Base-by-base conservation (phyloP, 2,888 invertebrate species). In the Caenorhabditis macrosperma region DNA sequence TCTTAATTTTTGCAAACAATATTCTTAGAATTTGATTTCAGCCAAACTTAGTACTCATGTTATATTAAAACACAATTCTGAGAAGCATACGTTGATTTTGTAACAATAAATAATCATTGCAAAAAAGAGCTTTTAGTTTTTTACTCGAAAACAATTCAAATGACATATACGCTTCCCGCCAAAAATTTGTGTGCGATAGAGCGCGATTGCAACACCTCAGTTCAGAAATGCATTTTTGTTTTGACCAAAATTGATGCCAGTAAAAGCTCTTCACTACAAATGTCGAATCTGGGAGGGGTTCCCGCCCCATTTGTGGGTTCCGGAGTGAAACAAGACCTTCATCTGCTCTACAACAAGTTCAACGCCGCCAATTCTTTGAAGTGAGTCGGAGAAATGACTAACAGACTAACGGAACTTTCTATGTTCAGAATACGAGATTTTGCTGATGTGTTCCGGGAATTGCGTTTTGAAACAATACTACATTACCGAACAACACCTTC, bases 341-440 rank as follows among this genome's bases (percentile, higher is more conserved):
- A 74, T 26, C n/a, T 35, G 12, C 41, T 82, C 10, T 76, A 12
- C 50, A 76, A 59, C 20, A 78, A 78, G 30, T 82, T 78, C 26
- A n/a, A 46, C 1, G 55, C 55, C 1, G 15, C 54, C 20, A 46
- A 72, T 20, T 71, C 80, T 0, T 22, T 35, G 0, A 57, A 41
- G 82, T 82, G n/a, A n/a, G n/a, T n/a, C n/a, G n/a, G n/a, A n/a
- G n/a, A n/a, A n/a, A n/a, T n/a, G n/a, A n/a, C n/a, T n/a, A n/a
- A n/a, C n/a, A n/a, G n/a, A n/a, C n/a, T n/a, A n/a, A n/a, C n/a
- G 41, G 24, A 41, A 35, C 10, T 24, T 24, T 33, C 20, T 46
- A 24, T 9, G 50, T 82, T 35, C 52, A 82, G 82, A 38, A 46
- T 84, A 35, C 60, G 66, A 24, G 82, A 71, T 5, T 85, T 82